These are phyloP conservation scores for Hystrix cristata DNA, from an alignment of 2,113 vertebrate species.

Conservation along the genomic window DNA sequence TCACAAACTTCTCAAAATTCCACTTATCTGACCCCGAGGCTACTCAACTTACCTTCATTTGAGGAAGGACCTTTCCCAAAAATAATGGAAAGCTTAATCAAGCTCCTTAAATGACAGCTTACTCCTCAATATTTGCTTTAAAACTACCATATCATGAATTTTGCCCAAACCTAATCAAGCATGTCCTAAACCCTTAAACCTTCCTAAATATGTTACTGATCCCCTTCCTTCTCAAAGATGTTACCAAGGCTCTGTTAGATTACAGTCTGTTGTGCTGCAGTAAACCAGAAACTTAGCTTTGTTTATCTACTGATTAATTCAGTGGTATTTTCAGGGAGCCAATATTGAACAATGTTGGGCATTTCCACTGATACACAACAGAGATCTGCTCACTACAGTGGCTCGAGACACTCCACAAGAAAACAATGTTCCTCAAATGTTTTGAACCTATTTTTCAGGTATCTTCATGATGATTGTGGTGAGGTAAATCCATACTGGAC, in stretches of 20 bases:
- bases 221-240: not conserved
- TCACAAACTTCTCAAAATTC: constrained; percentile 60
- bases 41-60: not conserved
- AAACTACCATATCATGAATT: constrained; percentile 22
- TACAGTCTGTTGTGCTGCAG: not conserved
- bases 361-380: not conserved
- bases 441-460: not conserved
- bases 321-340: not conserved
- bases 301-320: not conserved
- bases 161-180: not conserved
- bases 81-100: constrained; percentile 10
- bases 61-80: constrained; percentile 33
- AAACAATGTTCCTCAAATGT: not conserved
- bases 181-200: constrained; percentile 40
- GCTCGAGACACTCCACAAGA: not conserved
- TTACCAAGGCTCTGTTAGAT: not conserved
- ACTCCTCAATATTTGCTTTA: constrained; percentile 26
- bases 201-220: not conserved
- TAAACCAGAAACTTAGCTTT: constrained; percentile 29
- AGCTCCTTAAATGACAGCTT: constrained; percentile 6
- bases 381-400: not conserved
- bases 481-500: not conserved
- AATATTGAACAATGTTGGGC: not conserved
- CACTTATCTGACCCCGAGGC: not conserved
- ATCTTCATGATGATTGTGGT: not conserved